Conservation (phyloP, 1,140 invertebrate species). For the Drosophila pseudoananassae region DNA sequence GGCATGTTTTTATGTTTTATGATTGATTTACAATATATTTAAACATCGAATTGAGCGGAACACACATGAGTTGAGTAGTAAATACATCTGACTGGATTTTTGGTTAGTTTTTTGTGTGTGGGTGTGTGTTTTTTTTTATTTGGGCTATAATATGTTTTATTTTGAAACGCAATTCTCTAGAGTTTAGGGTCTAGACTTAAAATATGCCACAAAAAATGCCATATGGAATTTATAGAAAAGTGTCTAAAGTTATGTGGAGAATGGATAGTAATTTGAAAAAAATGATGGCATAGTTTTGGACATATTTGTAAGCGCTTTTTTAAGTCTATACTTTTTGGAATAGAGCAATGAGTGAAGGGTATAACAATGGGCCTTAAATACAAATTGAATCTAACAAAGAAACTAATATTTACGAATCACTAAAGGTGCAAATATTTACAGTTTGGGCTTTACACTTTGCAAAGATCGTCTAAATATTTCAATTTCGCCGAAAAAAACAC, state of each 20-base stretch:
- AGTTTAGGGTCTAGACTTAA: background rate
- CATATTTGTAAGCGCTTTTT: background rate
- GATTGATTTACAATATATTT: constrained; percentile 56
- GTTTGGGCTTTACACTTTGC: constrained; percentile 16
- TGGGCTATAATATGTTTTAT: background rate
- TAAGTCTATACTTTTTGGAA: background rate
- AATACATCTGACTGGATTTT: background rate
- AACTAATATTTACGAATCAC: constrained; percentile 41
- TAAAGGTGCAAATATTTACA: constrained; percentile 64
- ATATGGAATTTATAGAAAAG: background rate
- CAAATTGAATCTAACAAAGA: constrained; percentile 31
- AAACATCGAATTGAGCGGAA: constrained; percentile 57
- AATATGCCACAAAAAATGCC: background rate
- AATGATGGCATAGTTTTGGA: background rate
- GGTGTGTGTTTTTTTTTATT: background rate
- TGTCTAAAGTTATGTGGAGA: background rate
- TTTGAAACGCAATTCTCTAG: background rate
- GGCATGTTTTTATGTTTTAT: constrained; percentile 4
- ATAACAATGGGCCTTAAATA: constrained; percentile 28
- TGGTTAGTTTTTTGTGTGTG: background rate
- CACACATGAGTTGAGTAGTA: constrained; percentile 27
- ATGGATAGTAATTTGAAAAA: background rate
- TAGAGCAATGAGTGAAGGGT: constrained; percentile 9
- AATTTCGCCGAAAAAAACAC: constrained; percentile 12
- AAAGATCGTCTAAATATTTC: constrained; percentile 30